These are phyloP conservation scores for Erinaceus europaeus DNA, from an alignment of 2,113 vertebrate species.

Conservation along the genomic window DNA sequence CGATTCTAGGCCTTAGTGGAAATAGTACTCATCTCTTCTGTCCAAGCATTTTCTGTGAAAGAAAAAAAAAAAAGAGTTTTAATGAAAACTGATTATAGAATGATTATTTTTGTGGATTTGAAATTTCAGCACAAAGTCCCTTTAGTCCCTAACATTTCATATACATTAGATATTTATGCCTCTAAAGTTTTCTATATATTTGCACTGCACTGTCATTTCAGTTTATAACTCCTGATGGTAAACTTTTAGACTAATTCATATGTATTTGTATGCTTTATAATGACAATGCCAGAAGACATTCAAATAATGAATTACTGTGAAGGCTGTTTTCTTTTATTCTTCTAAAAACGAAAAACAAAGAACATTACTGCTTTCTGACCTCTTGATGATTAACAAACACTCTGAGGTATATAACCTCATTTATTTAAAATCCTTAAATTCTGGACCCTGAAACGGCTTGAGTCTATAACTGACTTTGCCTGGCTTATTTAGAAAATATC, in stretches of 20 bases:
- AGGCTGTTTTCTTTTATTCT: neutral
- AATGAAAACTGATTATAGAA: conserved; percentile 57
- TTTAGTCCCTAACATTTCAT: conserved; percentile 34
- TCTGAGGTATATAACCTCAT: neutral
- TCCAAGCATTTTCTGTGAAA: conserved; percentile 90
- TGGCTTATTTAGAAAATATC: conserved; percentile 14
- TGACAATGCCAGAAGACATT: neutral
- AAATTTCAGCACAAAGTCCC: conserved; percentile 27
- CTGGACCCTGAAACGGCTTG: neutral
- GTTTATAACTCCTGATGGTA: neutral
- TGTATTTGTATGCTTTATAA: neutral
- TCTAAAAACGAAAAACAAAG: neutral
- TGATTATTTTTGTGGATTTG: conserved; percentile 36
- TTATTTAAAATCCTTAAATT: conserved; percentile 9
- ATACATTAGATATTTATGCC: conserved; percentile 26
- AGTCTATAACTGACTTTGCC: neutral
- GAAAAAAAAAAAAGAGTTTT: conserved; percentile 66
- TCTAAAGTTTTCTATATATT: conserved; percentile 9
- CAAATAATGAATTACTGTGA: neutral
- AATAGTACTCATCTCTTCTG: conserved; percentile 88
- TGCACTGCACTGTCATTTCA: neutral
- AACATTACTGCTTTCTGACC: conserved; percentile 19
- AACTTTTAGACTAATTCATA: conserved; percentile 13
- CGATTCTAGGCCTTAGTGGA: conserved; percentile 86
- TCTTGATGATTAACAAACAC: neutral